A percentile compares a stretch with the other conserved stretches of the same genome.
phyloP scores from a whole-genome alignment of 2,113 vertebrate genomes.

The Neogobius melanostomus region DNA sequence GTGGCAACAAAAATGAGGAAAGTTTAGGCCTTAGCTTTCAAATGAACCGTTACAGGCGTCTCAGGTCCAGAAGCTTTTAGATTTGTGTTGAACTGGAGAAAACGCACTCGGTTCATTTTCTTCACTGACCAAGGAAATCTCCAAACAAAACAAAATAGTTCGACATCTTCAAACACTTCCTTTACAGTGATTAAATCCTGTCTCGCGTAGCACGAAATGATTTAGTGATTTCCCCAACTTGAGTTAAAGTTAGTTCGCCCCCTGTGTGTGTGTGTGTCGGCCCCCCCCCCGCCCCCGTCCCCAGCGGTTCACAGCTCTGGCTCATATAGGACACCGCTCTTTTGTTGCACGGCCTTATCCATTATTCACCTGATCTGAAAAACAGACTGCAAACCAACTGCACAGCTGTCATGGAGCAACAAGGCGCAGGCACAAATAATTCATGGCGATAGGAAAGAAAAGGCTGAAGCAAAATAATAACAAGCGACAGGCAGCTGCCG shows the following conservation, averaged over 20 bases:
- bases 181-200: neutral
- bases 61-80: no score
- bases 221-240: neutral
- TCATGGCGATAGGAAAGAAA: slow-evolving; percentile 73
- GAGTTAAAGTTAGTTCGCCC: slow-evolving; percentile 24
- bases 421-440: slow-evolving; percentile 76
- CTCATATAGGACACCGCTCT: slow-evolving; percentile 67
- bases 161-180: no score
- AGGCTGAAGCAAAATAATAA: slow-evolving; percentile 69
- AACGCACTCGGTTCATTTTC: no score
- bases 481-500: slow-evolving; percentile 51
- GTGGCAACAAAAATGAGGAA: no score
- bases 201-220: neutral
- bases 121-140: no score
- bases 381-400: slow-evolving; percentile 76
- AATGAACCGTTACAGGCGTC: no score
- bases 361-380: slow-evolving; percentile 83
- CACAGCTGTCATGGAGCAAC: slow-evolving; percentile 79
- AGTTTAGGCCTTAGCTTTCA: no score
- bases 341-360: slow-evolving; percentile 77
- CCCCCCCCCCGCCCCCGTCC: slow-evolving; percentile 36
- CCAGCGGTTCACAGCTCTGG: slow-evolving; percentile 18
- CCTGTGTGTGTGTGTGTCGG: neutral
- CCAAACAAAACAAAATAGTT: no score
- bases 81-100: no score